Base-by-base conservation (phyloP, 2,113 vertebrate species). In the Theristicus caerulescens region DNA sequence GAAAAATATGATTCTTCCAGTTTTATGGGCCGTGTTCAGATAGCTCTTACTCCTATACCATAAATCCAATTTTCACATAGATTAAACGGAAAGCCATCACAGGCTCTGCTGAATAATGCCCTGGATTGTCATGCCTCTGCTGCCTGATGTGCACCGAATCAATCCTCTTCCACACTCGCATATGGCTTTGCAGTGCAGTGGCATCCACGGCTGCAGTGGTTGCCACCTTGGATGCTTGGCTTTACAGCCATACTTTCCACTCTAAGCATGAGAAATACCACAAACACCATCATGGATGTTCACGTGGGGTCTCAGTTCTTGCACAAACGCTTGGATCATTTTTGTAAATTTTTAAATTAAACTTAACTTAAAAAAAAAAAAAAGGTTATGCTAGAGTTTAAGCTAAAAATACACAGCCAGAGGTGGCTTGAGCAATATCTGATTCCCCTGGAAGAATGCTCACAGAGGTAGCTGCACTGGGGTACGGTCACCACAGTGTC, bases 51-150 rank as follows among this genome's bases (percentile, higher is more conserved):
- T 97, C 95, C 92, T 31, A 16, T 11, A 3, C 81, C 92, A 57
- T 97, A 95, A 97, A 97, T 97, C 94, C 93, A 83, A 67, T 92
- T 96, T 92, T 92, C 96, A 93, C 94, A 64, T 79, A 79, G 97
- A 93, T 97, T 72, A 92, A 91, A 88, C 1, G 51, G 90, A 78
- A 82, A 96, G 88, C 82, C 86, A 51, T 86, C 81, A 16, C 38
- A 31, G 86, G 76, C 91, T 58, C 44, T 79, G 96, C 83, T 81
- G 95, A 88, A 87, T 86, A 90, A 77, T 34, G 84, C 72, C 19
- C 64, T 4, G 36, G 62, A 1, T 6, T 16, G 55, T 22, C 21
- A 16, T 15, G 84, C 44, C 17, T 46, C 58, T 14, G 32, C 59
- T 67, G 58, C 10, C 18, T 0, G 80, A 26, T n/a, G 49, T 51